phyloP scores from a whole-genome alignment of 2,888 invertebrate species.

The Drosophila pseudotalamancana region DNA sequence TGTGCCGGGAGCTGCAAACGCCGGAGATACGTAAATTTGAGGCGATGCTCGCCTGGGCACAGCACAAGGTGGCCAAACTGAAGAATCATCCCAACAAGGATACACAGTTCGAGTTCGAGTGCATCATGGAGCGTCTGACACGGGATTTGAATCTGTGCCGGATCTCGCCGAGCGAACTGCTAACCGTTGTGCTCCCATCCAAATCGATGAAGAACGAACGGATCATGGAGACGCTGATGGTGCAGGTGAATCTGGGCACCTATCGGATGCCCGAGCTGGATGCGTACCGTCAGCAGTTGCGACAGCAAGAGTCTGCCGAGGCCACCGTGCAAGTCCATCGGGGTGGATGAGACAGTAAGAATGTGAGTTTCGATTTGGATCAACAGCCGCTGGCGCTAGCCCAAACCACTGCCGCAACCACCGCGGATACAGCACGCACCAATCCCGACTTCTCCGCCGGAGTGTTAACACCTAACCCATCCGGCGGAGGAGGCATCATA shows the following conservation, averaged over 20 bases:
- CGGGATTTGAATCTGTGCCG: conserved; percentile 94
- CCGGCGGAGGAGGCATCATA: conserved; percentile 14
- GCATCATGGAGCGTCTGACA: conserved; percentile 95
- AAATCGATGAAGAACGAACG: conserved; percentile 96
- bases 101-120: conserved; percentile 94
- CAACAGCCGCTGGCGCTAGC: conserved; percentile 62
- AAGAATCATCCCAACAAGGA: conserved; percentile 92
- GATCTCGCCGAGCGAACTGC: conserved; percentile 96
- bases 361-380: conserved; percentile 84
- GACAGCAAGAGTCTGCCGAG: conserved; percentile 94
- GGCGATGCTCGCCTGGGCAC: conserved; percentile 96
- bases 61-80: conserved; percentile 89
- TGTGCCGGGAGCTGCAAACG: conserved; percentile 95
- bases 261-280: conserved; percentile 95
- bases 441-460: neutral
- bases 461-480: conserved; percentile 17
- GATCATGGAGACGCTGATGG: conserved; percentile 96
- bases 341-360: conserved; percentile 84
- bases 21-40: conserved; percentile 96
- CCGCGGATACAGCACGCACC: conserved; percentile 8
- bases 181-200: conserved; percentile 95
- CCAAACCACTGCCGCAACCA: conserved; percentile 25
- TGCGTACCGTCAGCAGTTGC: conserved; percentile 93
- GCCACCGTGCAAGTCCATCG: conserved; percentile 86
- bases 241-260: conserved; percentile 96